Evolutionary conservation across 2,888 invertebrate genomes (phyloP), one percentile per base, ranked within the genome.

Genomic region (Listrodromus nycthemerus): DNA sequence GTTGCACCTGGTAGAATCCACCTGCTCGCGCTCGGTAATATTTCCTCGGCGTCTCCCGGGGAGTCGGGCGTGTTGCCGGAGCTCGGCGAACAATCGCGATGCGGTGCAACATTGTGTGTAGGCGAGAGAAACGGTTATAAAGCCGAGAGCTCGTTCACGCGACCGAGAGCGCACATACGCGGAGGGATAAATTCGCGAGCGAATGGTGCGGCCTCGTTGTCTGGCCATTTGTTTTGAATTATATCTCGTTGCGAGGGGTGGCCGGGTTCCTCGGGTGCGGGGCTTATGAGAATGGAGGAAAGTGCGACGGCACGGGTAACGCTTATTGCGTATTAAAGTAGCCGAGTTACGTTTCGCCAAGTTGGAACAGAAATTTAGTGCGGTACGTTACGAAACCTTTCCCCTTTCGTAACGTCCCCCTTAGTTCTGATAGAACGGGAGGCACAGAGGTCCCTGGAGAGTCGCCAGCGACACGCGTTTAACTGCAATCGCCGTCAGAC

Each of bases 291-390:
- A 30, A 70, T 65, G 3, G 61, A 63, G 67, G 69, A 75, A 80
- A 75, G 19, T 67, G 69, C 67, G 52, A 3, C 67, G 50, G 52
- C 75, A 52, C 83, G 41, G 66, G 71, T 74, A 84, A 76, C 80
- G 84, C 85, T 87, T 88, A 87, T 90, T 88, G 88, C 86, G 86
- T 89, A 90, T 90, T 89, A 89, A 89, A 91, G 88, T 89, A 81
- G 88, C 80, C 80, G 85, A 90, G 88, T 89, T 88, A 88, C 84
- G 88, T 87, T 83, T 85, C 75, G 79, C 77, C 71, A 73, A 82
- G 85, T 87, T 86, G 85, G 81, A 82, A 80, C 78, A 85, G 82
- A 83, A 87, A 86, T 87, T 87, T 87, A 87, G 81, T 77, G 79
- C 75, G 63, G 48, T 80, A 61, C 69, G 79, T 61, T 70, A 61